phyloP scores from a whole-genome alignment of 2,113 vertebrate genomes.

The Atherinomorus stipes region DNA sequence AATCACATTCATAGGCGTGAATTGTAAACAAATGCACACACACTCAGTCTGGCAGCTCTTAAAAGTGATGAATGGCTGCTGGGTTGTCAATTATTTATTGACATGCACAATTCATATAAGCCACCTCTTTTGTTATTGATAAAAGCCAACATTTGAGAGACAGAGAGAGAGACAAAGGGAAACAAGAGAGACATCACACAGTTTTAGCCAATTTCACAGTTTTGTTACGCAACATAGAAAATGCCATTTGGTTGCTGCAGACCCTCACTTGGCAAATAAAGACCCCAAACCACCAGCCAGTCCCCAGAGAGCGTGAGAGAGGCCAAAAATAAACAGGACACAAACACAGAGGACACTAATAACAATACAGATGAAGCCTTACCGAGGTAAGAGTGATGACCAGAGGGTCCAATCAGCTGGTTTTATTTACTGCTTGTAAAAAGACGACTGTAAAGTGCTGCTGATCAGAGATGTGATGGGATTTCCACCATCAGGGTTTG shows the following conservation, averaged over 20 bases:
- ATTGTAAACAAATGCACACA: slow-evolving; percentile 40
- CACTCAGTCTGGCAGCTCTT: slow-evolving; percentile 36
- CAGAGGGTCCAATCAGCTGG: no score
- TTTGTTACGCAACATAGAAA: slow-evolving; percentile 41
- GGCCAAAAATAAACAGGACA: slow-evolving; percentile 49
- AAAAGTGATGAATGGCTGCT: slow-evolving; percentile 3
- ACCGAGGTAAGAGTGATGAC: no score
- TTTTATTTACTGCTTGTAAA: no score
- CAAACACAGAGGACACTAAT: slow-evolving; percentile 14
- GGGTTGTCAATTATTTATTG: slow-evolving; percentile 40
- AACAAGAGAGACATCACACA: no score
- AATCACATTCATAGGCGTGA: slow-evolving; percentile 9
- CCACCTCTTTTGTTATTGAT: slow-evolving; percentile 26
- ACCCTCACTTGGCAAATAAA: slow-evolving; percentile 35
- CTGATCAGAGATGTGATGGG: no score
- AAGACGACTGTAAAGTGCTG: no score
- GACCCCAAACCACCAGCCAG: slow-evolving; percentile 46
- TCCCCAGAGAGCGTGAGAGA: slow-evolving; percentile 31
- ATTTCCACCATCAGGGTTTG: no score
- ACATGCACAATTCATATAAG: slow-evolving; percentile 13
- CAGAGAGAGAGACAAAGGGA: slow-evolving; percentile 8
- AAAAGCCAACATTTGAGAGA: slow-evolving; percentile 9
- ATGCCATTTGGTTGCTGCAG: slow-evolving; percentile 23
- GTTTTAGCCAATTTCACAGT: slow-evolving; percentile 29
- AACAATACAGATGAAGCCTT: slow-evolving; percentile 9